These are phyloP conservation scores for Stegostoma tigrinum DNA, from an alignment of 2,113 vertebrate species.

Conservation along the genomic window DNA sequence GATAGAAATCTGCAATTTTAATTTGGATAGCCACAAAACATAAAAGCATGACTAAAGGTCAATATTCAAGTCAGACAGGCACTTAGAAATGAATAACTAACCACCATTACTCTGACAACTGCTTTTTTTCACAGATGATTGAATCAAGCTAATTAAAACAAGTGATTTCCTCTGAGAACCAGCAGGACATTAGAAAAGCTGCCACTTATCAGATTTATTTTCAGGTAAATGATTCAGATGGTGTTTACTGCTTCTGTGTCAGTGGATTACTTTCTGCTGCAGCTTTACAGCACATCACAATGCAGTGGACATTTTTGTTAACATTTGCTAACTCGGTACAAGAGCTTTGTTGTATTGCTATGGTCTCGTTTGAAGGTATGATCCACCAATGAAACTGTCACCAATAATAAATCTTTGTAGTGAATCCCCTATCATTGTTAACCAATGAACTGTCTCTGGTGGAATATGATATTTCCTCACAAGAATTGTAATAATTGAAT, in stretches of 20 bases:
- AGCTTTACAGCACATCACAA: neutral
- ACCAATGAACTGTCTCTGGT: neutral
- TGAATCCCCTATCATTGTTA: neutral
- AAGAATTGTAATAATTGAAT: neutral
- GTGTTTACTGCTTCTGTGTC: constrained; percentile 26
- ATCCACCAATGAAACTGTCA: constrained; percentile 15
- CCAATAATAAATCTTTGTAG: neutral
- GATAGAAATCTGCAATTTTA: constrained; percentile 8
- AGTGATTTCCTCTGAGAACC: constrained; percentile 37
- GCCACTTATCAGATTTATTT: constrained; percentile 35
- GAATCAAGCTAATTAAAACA: constrained; percentile 35
- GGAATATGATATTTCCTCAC: neutral
- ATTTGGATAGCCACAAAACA: neutral
- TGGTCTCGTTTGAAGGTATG: neutral
- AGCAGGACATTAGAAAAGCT: constrained; percentile 32
- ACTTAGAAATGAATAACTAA: constrained; percentile 35
- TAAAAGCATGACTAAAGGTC: constrained; percentile 33
- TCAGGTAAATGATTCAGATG: constrained; percentile 36
- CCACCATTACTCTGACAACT: constrained; percentile 35
- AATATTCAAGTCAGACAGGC: constrained; percentile 29
- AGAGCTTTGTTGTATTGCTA: neutral
- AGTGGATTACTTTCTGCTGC: neutral
- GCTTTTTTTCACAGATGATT: constrained; percentile 37
- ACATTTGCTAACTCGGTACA: neutral
- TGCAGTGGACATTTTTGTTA: neutral